Percentiles rank a stretch among this genome's conserved stretches.
phyloP scores from a whole-genome alignment of 2,888 invertebrate genomes.

The Hydropsyche betteni region DNA sequence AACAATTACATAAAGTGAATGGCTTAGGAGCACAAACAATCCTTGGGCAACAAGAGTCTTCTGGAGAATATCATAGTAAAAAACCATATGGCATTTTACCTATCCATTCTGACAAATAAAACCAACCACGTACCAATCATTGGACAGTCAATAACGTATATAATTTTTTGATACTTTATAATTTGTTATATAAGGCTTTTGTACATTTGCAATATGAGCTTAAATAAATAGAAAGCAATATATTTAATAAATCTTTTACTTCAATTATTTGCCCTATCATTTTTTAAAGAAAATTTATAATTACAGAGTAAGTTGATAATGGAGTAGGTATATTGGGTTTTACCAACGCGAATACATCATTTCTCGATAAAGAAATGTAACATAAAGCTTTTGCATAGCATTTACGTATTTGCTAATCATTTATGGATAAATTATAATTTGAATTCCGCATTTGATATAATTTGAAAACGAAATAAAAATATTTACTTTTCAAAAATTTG shows the following conservation, averaged over 20 bases:
- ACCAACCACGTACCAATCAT: not conserved
- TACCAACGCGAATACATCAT: too few species aligned
- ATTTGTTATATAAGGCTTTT: constrained; percentile 14
- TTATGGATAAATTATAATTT: too few species aligned
- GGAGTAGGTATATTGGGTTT: too few species aligned
- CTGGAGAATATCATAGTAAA: constrained; percentile 66
- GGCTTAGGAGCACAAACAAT: constrained; percentile 70
- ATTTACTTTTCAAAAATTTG: too few species aligned
- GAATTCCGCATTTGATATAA: too few species aligned
- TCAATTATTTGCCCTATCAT: not conserved
- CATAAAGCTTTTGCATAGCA: too few species aligned
- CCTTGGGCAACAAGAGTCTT: constrained; percentile 70
- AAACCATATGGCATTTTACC: constrained; percentile 67
- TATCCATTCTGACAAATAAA: constrained; percentile 57
- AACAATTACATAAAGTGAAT: constrained; percentile 68
- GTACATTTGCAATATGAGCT: constrained; percentile 13
- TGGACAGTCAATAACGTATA: not conserved
- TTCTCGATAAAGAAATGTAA: too few species aligned
- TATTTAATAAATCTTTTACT: not conserved
- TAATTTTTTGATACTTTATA: not conserved
- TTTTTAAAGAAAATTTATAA: too few species aligned
- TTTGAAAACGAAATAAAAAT: too few species aligned
- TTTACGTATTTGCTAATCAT: too few species aligned
- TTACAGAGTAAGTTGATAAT: too few species aligned
- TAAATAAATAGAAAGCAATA: not conserved